phyloP scores from a whole-genome alignment of 2,888 invertebrate species.

The Clanis bilineata region DNA sequence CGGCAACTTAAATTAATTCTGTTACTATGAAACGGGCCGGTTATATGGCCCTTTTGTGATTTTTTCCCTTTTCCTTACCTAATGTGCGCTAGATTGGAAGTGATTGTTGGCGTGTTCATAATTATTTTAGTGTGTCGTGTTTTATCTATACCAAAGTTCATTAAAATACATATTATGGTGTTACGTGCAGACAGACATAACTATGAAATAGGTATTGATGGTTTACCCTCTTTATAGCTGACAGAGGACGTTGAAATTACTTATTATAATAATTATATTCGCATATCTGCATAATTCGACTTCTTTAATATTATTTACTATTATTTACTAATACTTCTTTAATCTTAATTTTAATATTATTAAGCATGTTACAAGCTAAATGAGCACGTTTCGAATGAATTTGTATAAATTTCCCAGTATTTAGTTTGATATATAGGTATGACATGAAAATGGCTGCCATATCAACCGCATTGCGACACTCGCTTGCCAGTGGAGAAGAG shows the following conservation, averaged over 20 bases:
- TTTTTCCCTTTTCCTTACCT: neutral
- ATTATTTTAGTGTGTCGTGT: neutral
- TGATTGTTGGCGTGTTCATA: neutral
- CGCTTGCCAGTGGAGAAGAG: neutral
- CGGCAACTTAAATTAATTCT: neutral
- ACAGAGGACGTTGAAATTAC: neutral
- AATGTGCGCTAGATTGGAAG: neutral
- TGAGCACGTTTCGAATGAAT: neutral
- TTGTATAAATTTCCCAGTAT: neutral
- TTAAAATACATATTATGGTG: neutral
- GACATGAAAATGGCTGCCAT: neutral
- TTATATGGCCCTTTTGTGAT: neutral
- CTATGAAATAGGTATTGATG: neutral
- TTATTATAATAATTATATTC: slow-evolving; percentile 8
- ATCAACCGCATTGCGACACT: slow-evolving; percentile 5
- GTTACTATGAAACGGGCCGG: neutral
- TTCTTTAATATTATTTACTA: no score
- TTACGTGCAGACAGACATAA: slow-evolving; percentile 2
- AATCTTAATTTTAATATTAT: neutral
- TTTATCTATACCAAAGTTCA: neutral
- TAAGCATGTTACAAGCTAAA: neutral
- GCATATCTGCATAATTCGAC: neutral
- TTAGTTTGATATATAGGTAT: neutral
- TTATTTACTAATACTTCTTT: no score
- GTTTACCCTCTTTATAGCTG: neutral